phyloP scores from a whole-genome alignment of 2,888 invertebrate species.

The Dilophus febrilis region DNA sequence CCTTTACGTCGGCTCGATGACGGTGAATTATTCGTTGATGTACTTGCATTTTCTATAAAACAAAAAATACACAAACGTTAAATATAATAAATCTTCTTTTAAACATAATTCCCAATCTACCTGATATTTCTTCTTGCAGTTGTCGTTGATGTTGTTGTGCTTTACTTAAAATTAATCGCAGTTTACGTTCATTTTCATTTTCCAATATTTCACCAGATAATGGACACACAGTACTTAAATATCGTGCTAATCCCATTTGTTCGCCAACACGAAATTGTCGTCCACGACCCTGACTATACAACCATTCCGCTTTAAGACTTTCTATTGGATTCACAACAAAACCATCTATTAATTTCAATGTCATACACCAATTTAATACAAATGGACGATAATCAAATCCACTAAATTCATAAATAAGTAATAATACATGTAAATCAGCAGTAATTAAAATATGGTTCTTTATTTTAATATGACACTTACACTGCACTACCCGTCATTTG shows the following conservation, averaged over 20 bases:
- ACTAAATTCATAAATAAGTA: conserved; percentile 36
- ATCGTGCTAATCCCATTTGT: conserved; percentile 62
- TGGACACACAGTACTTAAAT: conserved; percentile 69
- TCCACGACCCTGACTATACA: conserved; percentile 87
- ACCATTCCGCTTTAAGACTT: conserved; percentile 87
- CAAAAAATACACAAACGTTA: too few relatives aligned
- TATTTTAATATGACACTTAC: conserved; percentile 32
- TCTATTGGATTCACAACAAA: conserved; percentile 80
- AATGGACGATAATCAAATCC: conserved; percentile 86
- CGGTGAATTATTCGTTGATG: conserved; percentile 27
- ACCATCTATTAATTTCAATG: conserved; percentile 73
- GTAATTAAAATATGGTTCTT: background rate
- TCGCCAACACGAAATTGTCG: conserved; percentile 75
- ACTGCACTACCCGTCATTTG: conserved; percentile 56
- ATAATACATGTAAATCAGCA: conserved; percentile 8
- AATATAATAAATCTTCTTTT: background rate
- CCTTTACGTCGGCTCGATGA: conserved; percentile 24
- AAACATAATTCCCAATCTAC: conserved; percentile 8
- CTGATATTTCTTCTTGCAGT: conserved; percentile 48
- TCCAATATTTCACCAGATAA: conserved; percentile 64
- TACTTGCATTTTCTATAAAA: conserved; percentile 17
- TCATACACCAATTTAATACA: conserved; percentile 85
- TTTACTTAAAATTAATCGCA: conserved; percentile 71
- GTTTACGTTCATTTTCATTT: conserved; percentile 73
- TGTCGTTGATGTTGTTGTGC: conserved; percentile 82